phyloP scores from a whole-genome alignment of 2,113 vertebrate genomes.

The human region DNA sequence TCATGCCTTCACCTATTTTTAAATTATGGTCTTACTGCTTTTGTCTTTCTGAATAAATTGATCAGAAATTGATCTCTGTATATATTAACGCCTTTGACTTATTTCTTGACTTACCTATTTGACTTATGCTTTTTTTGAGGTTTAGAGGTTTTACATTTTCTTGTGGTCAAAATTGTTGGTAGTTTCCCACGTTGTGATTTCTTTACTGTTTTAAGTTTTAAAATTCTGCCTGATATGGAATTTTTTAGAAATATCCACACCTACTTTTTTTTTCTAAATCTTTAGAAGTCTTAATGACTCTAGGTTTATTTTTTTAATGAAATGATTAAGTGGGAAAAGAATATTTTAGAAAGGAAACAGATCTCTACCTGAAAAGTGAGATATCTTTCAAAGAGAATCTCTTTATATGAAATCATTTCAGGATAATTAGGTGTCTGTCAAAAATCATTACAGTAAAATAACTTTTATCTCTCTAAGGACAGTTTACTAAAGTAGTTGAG shows the following conservation, averaged over 20 bases:
- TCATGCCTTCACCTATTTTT: neutral
- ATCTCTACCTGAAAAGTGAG: neutral
- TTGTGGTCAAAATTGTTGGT: neutral
- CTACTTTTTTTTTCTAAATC: neutral
- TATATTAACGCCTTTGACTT: neutral
- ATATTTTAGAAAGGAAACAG: neutral
- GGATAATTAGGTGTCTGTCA: neutral
- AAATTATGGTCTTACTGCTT: neutral
- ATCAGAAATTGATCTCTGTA: neutral
- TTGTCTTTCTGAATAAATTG: neutral
- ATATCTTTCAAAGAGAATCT: neutral
- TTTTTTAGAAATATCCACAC: neutral
- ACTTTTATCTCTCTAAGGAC: neutral
- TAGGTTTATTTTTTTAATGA: neutral
- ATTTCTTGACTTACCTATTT: neutral
- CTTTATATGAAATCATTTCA: conserved; percentile 33
- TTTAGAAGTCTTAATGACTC: neutral
- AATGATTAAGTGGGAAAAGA: neutral
- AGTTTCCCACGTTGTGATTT: neutral
- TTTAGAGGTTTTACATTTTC: neutral
- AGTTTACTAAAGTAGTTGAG: neutral
- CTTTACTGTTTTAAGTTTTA: neutral
- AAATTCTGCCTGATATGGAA: neutral
- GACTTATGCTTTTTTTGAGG: neutral
- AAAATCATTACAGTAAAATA: neutral